Base-by-base conservation (phyloP, 1,140 invertebrate genomes). In the Frieseomelitta varia region DNA sequence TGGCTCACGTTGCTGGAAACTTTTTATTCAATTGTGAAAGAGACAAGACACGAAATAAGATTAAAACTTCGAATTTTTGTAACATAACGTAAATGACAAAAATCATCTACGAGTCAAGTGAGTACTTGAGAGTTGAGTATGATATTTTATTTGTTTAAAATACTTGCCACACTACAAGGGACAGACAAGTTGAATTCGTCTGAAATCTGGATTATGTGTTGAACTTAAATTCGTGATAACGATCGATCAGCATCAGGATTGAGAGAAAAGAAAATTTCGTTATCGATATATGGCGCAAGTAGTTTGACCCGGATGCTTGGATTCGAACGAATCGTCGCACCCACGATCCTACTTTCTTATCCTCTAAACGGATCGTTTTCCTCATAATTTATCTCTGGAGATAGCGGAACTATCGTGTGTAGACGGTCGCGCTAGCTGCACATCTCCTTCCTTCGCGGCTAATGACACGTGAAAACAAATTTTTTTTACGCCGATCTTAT, bases 401-500 rank as follows among this genome's bases (percentile, higher is more conserved):
- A 21, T 68, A 65, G 63, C 63, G 73, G 73, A 82, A 68, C n/a
- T 69, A 47, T 82, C 34, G 24, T 15, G n/a, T 47, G 34, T 47
- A n/a, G 51, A 17, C 12, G 6, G 19, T 39, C 30, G 2, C 71
- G 34, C 67, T 53, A 21, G 30, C n/a, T 72, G 56, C 21, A n/a
- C n/a, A 30, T 39, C 39, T 34, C n/a, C 58, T 69, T 76, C 24
- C 6, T 58, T 58, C 69, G 39, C 58, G 30, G 34, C 78, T 88
- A 87, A 88, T 88, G 82, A 79, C 53, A 81, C 87, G 86, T 71
- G 87, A 80, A 88, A 77, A 73, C 14, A 68, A 85, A 81, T 85
- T 88, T 80, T 39, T 85, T 88, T 80, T 39, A 87, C 67, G 65
- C 19, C 24, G 65, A 65, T 65, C 34, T 24, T 19, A 17, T 79